Evolutionary conservation across 2,797 vertebrate genomes (phyloP).

Genomic region (Moxostoma hubbsi): DNA sequence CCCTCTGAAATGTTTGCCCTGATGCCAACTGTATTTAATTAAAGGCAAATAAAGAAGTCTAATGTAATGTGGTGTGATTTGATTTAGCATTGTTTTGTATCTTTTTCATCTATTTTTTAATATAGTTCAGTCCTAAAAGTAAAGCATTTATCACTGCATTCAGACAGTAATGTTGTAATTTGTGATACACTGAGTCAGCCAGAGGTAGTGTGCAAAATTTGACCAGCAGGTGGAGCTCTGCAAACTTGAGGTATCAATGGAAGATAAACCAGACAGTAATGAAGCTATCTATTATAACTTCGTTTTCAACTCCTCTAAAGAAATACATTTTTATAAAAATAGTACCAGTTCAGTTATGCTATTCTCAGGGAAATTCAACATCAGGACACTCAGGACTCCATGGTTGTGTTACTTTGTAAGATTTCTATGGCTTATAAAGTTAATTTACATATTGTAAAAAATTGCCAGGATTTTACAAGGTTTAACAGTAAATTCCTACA

Average conservation of each 20-base stretch:
- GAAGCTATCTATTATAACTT: neutral
- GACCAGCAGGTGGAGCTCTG: constrained; percentile 32
- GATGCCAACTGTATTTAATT: neutral
- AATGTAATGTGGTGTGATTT: neutral
- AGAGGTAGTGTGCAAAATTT: constrained; percentile 1
- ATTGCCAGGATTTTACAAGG: neutral
- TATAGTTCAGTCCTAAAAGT: neutral
- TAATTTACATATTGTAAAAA: too few relatives aligned
- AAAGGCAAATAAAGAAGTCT: neutral
- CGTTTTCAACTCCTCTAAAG: neutral
- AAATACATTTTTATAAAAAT: neutral
- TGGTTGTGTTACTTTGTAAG: too few relatives aligned
- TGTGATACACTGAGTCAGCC: neutral
- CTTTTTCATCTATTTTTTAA: neutral
- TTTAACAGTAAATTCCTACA: too few relatives aligned
- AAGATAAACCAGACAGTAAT: neutral
- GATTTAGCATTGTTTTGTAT: neutral
- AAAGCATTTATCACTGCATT: neutral
- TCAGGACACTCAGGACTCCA: too few relatives aligned
- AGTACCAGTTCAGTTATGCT: neutral
- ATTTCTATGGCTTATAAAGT: too few relatives aligned
- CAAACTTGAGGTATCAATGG: neutral
- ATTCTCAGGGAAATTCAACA: neutral
- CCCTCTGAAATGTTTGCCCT: neutral
- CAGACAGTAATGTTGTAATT: neutral